Percentiles rank a stretch among this genome's conserved stretches.
These are phyloP conservation scores for Dolichopus griseipennis DNA, from an alignment of 2,888 invertebrate genomes.

Conservation along the genomic window DNA sequence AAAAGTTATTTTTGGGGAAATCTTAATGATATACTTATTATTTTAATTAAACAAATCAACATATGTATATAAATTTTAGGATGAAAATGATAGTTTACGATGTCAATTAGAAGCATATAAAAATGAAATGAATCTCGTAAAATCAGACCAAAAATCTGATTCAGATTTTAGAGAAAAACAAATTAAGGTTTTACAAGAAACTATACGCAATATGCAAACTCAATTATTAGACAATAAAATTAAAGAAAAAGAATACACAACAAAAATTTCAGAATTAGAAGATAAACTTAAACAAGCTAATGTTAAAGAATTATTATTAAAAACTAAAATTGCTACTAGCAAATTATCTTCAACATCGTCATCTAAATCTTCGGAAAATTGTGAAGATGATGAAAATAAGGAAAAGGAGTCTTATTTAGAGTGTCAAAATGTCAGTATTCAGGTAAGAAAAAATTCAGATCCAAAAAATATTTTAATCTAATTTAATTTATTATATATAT, in stretches of 20 bases:
- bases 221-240: conserved; percentile 40
- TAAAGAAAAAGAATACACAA: conserved; percentile 38
- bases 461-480: too few relatives aligned
- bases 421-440: background rate
- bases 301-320: conserved; percentile 40
- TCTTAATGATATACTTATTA: too few relatives aligned
- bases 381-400: conserved; percentile 28
- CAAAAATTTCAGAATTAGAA: conserved; percentile 37
- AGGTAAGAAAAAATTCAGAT: conserved; percentile 16
- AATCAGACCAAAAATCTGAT: conserved; percentile 68
- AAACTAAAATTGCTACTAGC: conserved; percentile 38
- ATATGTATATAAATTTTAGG: conserved; percentile 44
- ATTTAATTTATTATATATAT: too few relatives aligned
- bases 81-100: conserved; percentile 82
- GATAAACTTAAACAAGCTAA: conserved; percentile 40
- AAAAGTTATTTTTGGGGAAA: too few relatives aligned
- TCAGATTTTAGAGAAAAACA: conserved; percentile 79
- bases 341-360: conserved; percentile 12
- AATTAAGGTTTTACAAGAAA: conserved; percentile 52
- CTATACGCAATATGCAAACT: conserved; percentile 43
- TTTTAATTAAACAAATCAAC: too few relatives aligned
- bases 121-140: conserved; percentile 83
- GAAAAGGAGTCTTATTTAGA: conserved; percentile 16
- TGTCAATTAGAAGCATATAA: conserved; percentile 90
- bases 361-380: conserved; percentile 25